Conservation (phyloP, 37 sponge, comb jelly and placozoan species). For the Beroe ovata region DNA sequence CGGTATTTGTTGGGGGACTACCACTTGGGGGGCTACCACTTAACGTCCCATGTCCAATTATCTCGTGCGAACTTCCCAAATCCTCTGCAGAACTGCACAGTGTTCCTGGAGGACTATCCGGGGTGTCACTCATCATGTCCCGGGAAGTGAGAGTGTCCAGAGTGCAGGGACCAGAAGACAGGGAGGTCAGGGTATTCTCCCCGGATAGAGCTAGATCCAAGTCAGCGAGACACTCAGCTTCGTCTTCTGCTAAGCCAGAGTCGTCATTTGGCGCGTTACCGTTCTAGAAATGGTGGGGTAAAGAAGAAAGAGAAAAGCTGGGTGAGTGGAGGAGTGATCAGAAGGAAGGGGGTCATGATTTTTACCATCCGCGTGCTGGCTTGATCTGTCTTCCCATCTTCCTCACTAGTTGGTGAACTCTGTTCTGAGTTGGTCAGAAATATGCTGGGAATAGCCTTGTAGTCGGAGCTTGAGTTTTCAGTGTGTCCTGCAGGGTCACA, state of each 20-base stretch:
- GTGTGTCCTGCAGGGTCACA: not conserved
- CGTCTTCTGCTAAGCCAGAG: not conserved
- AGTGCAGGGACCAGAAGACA: not conserved
- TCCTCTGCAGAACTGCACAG: not conserved
- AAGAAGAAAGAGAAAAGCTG: no score
- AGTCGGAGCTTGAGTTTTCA: not conserved
- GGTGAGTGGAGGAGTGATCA: no score
- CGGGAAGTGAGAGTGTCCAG: not conserved
- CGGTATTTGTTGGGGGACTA: not conserved
- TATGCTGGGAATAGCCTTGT: not conserved
- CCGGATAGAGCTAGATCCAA: conserved; percentile 6
- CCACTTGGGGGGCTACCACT: not conserved
- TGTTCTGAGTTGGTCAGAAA: not conserved
- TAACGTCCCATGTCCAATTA: no score
- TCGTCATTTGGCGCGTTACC: no score
- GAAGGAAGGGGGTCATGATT: no score
- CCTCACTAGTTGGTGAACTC: no score
- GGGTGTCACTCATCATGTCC: not conserved
- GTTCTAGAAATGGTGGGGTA: no score
- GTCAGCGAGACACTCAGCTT: not conserved
- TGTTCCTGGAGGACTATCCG: not conserved
- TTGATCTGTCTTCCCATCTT: no score
- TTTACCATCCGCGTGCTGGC: no score
- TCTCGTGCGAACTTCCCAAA: no score
- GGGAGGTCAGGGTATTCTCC: not conserved